phyloP scores from a whole-genome alignment of 2,113 vertebrate species.

The Protobothrops flavoviridis region DNA sequence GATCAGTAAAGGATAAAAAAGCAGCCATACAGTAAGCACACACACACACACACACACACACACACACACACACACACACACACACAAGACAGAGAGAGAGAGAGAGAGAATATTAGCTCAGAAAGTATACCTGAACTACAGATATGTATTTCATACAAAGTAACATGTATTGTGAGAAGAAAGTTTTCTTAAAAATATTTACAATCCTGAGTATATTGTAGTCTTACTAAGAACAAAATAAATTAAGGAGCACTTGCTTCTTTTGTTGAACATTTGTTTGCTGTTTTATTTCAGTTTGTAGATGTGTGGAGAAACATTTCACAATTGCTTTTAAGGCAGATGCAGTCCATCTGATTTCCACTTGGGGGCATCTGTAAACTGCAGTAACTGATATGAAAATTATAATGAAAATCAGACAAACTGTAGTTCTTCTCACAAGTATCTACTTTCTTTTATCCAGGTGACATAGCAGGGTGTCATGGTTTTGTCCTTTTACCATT shows the following conservation, averaged over 20 bases:
- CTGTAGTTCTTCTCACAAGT: background rate
- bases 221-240: background rate
- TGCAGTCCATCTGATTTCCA: conserved; percentile 49
- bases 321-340: background rate
- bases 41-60: too few species aligned
- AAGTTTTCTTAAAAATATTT: background rate
- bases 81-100: too few species aligned
- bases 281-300: background rate
- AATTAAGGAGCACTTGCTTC: background rate
- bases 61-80: too few species aligned
- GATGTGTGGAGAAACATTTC: background rate
- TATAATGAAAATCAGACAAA: background rate
- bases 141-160: too few species aligned
- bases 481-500: background rate
- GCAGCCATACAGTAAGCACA: too few species aligned
- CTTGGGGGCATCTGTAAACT: conserved; percentile 57
- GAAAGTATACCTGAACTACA: too few species aligned
- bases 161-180: background rate
- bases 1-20: too few species aligned
- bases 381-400: background rate
- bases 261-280: background rate
- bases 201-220: background rate
- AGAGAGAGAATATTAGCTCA: too few species aligned
- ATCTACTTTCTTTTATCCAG: background rate
- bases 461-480: background rate